Evolutionary conservation across 2,888 invertebrate species (phyloP).

Genomic region (Caenorhabditis afra): DNA sequence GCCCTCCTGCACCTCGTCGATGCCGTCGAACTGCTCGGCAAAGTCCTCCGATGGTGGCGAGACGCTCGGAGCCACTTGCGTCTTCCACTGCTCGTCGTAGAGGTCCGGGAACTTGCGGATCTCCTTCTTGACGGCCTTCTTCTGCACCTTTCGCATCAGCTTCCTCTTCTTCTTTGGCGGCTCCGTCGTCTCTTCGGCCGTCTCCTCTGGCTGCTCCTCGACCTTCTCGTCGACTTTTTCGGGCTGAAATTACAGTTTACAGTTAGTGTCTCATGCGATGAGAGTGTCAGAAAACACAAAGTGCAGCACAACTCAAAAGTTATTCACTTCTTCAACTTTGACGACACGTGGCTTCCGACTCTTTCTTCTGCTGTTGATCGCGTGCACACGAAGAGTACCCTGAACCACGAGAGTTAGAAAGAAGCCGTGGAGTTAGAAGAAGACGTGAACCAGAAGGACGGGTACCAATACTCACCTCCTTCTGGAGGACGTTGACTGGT

Average conservation of each 20-base stretch:
- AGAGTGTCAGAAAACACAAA: not conserved
- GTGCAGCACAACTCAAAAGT: slow-evolving; percentile 10
- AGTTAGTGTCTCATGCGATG: not conserved
- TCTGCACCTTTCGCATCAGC: slow-evolving; percentile 37
- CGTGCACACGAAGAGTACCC: slow-evolving; percentile 54
- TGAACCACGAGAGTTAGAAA: slow-evolving; percentile 1
- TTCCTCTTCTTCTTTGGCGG: slow-evolving; percentile 48
- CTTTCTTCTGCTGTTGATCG: slow-evolving; percentile 49
- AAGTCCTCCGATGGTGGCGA: slow-evolving; percentile 54
- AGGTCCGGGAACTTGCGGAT: slow-evolving; percentile 52
- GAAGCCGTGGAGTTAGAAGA: slow-evolving; percentile 9
- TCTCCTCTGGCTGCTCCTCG: slow-evolving; percentile 19
- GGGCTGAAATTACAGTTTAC: slow-evolving; percentile 9
- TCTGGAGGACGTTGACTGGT: slow-evolving; percentile 43
- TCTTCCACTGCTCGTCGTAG: slow-evolving; percentile 55
- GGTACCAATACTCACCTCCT: slow-evolving; percentile 46
- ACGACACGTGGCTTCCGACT: slow-evolving; percentile 49
- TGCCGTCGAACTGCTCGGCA: slow-evolving; percentile 50
- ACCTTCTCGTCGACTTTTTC: slow-evolving; percentile 20
- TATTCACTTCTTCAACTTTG: slow-evolving; percentile 46
- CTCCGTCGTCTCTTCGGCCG: slow-evolving; percentile 31
- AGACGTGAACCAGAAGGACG: too few species aligned
- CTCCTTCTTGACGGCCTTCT: slow-evolving; percentile 44
- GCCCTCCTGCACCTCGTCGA: slow-evolving; percentile 49
- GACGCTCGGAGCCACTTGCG: slow-evolving; percentile 56